phyloP scores from a whole-genome alignment of 2,888 invertebrate genomes.

The Drosophila engyochracea region DNA sequence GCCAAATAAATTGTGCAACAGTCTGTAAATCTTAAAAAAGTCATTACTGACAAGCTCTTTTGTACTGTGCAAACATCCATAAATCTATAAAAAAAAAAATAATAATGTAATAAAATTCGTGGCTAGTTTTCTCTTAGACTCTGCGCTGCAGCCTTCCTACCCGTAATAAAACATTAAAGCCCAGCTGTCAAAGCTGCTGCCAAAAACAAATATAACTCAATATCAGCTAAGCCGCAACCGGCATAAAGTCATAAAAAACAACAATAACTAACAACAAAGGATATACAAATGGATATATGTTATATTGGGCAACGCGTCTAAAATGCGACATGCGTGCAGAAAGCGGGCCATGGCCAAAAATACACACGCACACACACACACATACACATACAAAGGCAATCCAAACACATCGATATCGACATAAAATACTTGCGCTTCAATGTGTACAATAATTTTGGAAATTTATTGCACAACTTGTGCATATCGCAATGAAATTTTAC shows the following conservation, averaged over 20 bases:
- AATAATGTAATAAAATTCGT: background rate
- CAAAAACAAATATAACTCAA: slow-evolving; percentile 43
- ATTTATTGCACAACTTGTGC: slow-evolving; percentile 74
- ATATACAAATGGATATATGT: slow-evolving; percentile 25
- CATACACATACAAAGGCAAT: slow-evolving; percentile 8
- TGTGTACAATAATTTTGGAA: slow-evolving; percentile 72
- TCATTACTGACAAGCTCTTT: slow-evolving; percentile 4
- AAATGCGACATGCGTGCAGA: slow-evolving; percentile 51
- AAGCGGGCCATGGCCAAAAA: slow-evolving; percentile 58
- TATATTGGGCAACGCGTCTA: slow-evolving; percentile 55
- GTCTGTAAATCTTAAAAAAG: background rate
- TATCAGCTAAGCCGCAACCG: slow-evolving; percentile 27
- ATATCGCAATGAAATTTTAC: slow-evolving; percentile 77
- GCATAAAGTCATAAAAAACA: slow-evolving; percentile 65
- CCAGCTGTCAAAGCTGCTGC: slow-evolving; percentile 39
- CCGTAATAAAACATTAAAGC: slow-evolving; percentile 38
- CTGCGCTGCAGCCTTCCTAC: background rate
- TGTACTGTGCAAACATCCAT: background rate
- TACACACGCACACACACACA: background rate
- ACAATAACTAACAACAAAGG: slow-evolving; percentile 38
- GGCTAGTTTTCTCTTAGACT: slow-evolving; percentile 17
- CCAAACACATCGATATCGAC: slow-evolving; percentile 44
- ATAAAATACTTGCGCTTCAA: slow-evolving; percentile 65
- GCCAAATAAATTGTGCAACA: background rate
- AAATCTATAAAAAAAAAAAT: slow-evolving; percentile 22